A percentile compares a stretch with the other conserved stretches of the same genome.
These are phyloP conservation scores for Bibio marci DNA, from an alignment of 2,888 invertebrate genomes.

Conservation along the genomic window DNA sequence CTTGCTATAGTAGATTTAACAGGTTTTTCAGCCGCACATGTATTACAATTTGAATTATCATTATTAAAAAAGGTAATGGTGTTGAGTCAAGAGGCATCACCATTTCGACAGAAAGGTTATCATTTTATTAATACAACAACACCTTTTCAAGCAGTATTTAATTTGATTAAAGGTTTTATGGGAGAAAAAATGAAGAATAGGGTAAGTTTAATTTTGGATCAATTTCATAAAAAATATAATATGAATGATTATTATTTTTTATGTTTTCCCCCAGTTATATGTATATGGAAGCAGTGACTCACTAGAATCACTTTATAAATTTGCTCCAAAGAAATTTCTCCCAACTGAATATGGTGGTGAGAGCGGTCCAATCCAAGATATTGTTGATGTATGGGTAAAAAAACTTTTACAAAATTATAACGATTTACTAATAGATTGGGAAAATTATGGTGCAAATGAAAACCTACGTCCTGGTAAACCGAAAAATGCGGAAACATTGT, in stretches of 20 bases:
- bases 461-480: slow-evolving; percentile 19
- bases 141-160: slow-evolving; percentile 39
- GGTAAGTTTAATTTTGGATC: slow-evolving; percentile 19
- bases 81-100: slow-evolving; percentile 38
- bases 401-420: slow-evolving; percentile 21
- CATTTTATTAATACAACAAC: slow-evolving; percentile 41
- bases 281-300: slow-evolving; percentile 35
- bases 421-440: slow-evolving; percentile 20
- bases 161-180: slow-evolving; percentile 39
- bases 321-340: slow-evolving; percentile 37
- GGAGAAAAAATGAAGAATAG: slow-evolving; percentile 41
- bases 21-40: slow-evolving; percentile 33
- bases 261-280: slow-evolving; percentile 32
- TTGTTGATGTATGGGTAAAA: slow-evolving; percentile 22
- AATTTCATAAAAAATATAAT: not conserved
- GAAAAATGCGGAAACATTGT: slow-evolving; percentile 16
- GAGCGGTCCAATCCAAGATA: slow-evolving; percentile 30
- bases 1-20: slow-evolving; percentile 37
- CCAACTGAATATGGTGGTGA: slow-evolving; percentile 48
- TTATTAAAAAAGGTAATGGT: slow-evolving; percentile 38
- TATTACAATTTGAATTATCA: slow-evolving; percentile 38
- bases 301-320: slow-evolving; percentile 36
- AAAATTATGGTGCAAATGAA: slow-evolving; percentile 21
- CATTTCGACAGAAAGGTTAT: slow-evolving; percentile 37
- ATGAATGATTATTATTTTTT: not conserved